Evolutionary conservation across 2,888 invertebrate genomes (phyloP), one percentile per base, ranked within the genome.

Genomic region (Adelphocoris suturalis): DNA sequence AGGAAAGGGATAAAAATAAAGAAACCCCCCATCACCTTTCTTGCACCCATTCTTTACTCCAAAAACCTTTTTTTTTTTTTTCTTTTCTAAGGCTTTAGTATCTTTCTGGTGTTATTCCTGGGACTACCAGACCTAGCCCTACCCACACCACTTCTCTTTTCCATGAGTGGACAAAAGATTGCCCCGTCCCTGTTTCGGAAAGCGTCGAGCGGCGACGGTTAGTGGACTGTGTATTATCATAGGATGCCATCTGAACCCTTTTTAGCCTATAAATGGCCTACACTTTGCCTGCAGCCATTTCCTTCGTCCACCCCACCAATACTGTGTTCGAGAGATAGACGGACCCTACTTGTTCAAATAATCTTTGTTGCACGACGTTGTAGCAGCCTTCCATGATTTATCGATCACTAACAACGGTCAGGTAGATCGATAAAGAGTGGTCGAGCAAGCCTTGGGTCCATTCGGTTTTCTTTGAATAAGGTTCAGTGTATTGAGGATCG

Each of bases 121-220:
- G n/a, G 46, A 12, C 78, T 78, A 47, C n/a, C n/a, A 46, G 19
- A 46, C 37, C 37, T 2, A 37, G 16, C 68, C 68, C 68, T 0
- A 5, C 52, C 52, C 37, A 4, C 37, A 7, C 7, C 37, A 37
- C 3, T 37, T 37, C 37, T 7, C 37, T 76, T 76, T 13, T 27
- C 47, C 78, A 4, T 47, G 78, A 76, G 78, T 78, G 78, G 78
- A 78, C 78, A 78, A 78, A 78, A 78, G 78, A 78, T 78, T 78
- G 37, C 78, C 28, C 19, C 47, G 37, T 47, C 78, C 78, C 16
- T 46, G 78, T 14, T 46, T 47, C 78, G 37, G 19, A 78, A 46
- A 78, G 78, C 37, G 78, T 47, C 46, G 46, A 76, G 27, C 37
- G 57, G 57, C 57, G n/a, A 19, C 68, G 68, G 68, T 68, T 68